Evolutionary conservation across 2,113 vertebrate species (phyloP), one percentile per base, ranked within the genome.

Genomic region (Suncus etruscus): DNA sequence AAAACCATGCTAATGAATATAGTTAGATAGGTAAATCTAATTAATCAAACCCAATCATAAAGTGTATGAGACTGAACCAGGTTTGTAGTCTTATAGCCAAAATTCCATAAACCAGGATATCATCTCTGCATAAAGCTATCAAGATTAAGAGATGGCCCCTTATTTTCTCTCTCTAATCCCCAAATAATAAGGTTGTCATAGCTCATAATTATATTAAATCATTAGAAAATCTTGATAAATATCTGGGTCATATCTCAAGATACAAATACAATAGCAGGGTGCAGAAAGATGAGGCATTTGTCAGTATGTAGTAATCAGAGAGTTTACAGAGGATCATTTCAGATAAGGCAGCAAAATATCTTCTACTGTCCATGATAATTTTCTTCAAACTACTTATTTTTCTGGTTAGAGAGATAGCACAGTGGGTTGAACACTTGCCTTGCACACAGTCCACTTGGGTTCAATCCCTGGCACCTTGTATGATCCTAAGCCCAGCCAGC

Each of bases 61-160:
- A 51, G 25, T 70, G 1, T 50, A 3, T 74, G 8, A 47, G 22
- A 11, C n/a, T 73, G 4, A 9, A 73, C 16, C 31, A 45, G 16
- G 29, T 83, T 88, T 92, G 20, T 24, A 25, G 69, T 91, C 10
- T 48, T 51, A 92, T 54, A 89, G 91, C 6, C 66, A 70, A 78
- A 39, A 83, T 11, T 8, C 32, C 11, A 68, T 47, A 15, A 91
- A 72, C 22, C 51, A 86, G 27, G 10, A 25, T 25, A 0, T 14
- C 66, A 61, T 91, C 39, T 45, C 48, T 88, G 14, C 31, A 58
- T 8, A 20, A 32, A 47, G 31, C 10, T 66, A 51, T 86, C 39
- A 45, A 58, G 25, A 74, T 31, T 72, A 75, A 29, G 65, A 89
- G 31, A 48, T 24, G 32, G 14, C 5, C 8, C 48, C 29, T 58